Evolutionary conservation across 2,888 invertebrate genomes (phyloP).

Genomic region (Thymelicus acteon): DNA sequence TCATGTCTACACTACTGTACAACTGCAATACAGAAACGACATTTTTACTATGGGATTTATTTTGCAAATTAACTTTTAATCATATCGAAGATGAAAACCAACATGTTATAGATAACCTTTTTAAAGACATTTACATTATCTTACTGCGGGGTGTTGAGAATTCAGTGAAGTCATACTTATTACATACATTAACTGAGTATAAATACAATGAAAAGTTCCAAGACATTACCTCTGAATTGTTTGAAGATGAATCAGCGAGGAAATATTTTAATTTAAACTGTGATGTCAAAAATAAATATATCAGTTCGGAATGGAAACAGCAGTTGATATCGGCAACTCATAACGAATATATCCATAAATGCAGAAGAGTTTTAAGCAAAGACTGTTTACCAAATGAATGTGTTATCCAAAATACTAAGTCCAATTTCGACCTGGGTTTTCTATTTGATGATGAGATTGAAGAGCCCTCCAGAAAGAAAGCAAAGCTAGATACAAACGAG

Average conservation of each 20-base stretch:
- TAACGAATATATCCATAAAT: slow-evolving; percentile 56
- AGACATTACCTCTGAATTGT: slow-evolving; percentile 15
- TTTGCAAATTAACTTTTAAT: slow-evolving; percentile 54
- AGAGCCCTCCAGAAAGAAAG: slow-evolving; percentile 66
- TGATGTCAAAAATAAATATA: slow-evolving; percentile 33
- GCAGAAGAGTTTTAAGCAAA: slow-evolving; percentile 44
- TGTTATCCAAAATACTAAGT: slow-evolving; percentile 44
- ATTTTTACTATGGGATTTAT: slow-evolving; percentile 54
- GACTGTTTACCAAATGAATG: not conserved
- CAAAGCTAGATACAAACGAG: slow-evolving; percentile 57
- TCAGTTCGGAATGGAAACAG: slow-evolving; percentile 39
- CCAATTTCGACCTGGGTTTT: slow-evolving; percentile 68
- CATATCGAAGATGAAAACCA: slow-evolving; percentile 50
- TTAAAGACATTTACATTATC: slow-evolving; percentile 49
- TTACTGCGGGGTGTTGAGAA: slow-evolving; percentile 22
- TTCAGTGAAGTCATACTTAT: slow-evolving; percentile 49
- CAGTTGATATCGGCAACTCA: slow-evolving; percentile 44
- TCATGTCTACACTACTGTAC: slow-evolving; percentile 54
- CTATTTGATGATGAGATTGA: slow-evolving; percentile 58
- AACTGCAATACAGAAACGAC: slow-evolving; percentile 60
- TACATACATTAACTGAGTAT: slow-evolving; percentile 31
- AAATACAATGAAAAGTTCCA: slow-evolving; percentile 43
- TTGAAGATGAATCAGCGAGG: slow-evolving; percentile 49
- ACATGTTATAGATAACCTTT: slow-evolving; percentile 45
- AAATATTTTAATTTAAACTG: slow-evolving; percentile 47